phyloP scores from a whole-genome alignment of 2,888 invertebrate genomes.

The Leucophenga montana region DNA sequence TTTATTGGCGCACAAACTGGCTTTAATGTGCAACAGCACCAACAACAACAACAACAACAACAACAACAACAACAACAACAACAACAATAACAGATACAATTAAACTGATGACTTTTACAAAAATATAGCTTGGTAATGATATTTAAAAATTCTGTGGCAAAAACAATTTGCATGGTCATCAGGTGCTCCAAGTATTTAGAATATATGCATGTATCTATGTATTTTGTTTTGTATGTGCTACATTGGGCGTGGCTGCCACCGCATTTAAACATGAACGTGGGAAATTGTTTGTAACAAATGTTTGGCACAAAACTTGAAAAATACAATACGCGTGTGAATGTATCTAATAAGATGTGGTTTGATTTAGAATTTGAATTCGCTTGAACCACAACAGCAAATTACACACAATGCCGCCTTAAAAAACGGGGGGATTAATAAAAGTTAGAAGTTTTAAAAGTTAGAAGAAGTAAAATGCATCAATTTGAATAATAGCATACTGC shows the following conservation, averaged over 20 bases:
- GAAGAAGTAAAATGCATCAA: too few relatives aligned
- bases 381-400: not conserved
- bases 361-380: not conserved
- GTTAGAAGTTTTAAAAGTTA: too few relatives aligned
- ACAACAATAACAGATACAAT: not conserved
- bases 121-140: constrained; percentile 11
- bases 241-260: constrained; percentile 2
- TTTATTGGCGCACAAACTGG: constrained; percentile 7
- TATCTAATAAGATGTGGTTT: too few relatives aligned
- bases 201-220: too few relatives aligned
- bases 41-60: too few relatives aligned
- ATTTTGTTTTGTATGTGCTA: not conserved
- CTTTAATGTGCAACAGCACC: too few relatives aligned
- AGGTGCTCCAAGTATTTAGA: not conserved
- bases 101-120: constrained; percentile 10
- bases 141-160: constrained; percentile 14
- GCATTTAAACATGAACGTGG: constrained; percentile 4
- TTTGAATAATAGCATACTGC: too few relatives aligned
- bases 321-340: constrained; percentile 21
- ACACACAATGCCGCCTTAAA: too few relatives aligned
- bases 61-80: not conserved
- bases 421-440: too few relatives aligned
- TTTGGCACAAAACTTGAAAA: not conserved
- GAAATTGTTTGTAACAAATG: constrained; percentile 3
- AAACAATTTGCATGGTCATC: constrained; percentile 26